These are phyloP conservation scores for Griposia aprilina DNA, from an alignment of 2,888 invertebrate genomes.

Conservation along the genomic window DNA sequence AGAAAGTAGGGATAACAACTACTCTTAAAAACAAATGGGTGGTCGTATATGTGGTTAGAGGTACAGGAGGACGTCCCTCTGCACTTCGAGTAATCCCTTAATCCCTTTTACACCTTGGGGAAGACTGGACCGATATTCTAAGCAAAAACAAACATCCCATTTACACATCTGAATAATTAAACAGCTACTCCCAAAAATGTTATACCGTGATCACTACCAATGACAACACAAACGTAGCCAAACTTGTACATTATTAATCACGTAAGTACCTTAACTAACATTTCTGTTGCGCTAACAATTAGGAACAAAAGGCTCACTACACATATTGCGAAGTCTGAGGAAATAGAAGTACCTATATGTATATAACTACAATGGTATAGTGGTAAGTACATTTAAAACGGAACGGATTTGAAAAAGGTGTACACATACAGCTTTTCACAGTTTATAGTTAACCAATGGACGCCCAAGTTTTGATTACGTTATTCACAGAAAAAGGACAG, in stretches of 20 bases:
- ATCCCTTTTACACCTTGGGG: constrained; percentile 40
- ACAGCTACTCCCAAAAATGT: constrained; percentile 36
- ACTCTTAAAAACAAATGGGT: background rate
- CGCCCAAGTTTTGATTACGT: background rate
- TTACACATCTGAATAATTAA: constrained; percentile 56
- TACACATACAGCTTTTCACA: background rate
- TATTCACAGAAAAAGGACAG: background rate
- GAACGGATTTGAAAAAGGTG: background rate
- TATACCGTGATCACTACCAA: constrained; percentile 52
- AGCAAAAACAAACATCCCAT: constrained; percentile 54
- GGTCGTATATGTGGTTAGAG: constrained; percentile 10
- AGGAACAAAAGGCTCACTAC: constrained; percentile 36
- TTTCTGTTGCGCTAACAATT: constrained; percentile 2
- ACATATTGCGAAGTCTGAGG: background rate
- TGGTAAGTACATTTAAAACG: background rate
- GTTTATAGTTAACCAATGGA: background rate
- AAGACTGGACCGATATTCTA: constrained; percentile 24
- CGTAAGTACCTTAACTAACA: constrained; percentile 51
- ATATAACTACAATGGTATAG: background rate
- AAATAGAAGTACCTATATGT: background rate
- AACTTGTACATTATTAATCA: constrained; percentile 53
- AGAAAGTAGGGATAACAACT: background rate
- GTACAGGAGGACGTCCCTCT: background rate
- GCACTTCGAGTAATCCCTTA: constrained; percentile 40
- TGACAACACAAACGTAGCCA: constrained; percentile 54